Evolutionary conservation across 2,797 vertebrate genomes (phyloP), one percentile per base, ranked within the genome.

Genomic region (Varecia variegata): DNA sequence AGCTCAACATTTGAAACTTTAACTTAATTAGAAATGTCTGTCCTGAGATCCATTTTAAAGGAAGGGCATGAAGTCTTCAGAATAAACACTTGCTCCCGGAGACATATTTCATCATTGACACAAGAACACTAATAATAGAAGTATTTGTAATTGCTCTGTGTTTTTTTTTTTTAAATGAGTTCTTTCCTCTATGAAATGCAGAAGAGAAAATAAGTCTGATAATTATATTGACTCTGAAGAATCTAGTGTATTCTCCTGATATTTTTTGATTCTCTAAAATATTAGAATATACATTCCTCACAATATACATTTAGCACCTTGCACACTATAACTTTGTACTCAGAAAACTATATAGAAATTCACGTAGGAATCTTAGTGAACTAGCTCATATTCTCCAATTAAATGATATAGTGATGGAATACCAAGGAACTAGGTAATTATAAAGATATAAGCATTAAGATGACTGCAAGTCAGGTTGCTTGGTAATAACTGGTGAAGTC

Each of bases 211-310:
- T 1, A 87, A 60, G 4, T 71, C 40, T 62, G 65, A 56, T 67
- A 92, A 62, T 91, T 85, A 23, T 60, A 68, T 21, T 71, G 47
- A 87, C 13, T 47, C 52, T 76, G 25, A 96, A 92, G 8, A 80
- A 84, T 40, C 5, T 11, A 84, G 35, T 45, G 1, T 67, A 81
- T 67, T 88, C 7, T 73, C 3, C 25, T 77, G 11, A 32, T 47
- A 87, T 40, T 85, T 93, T 95, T 67, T 93, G 23, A 93, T 27
- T 92, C 8, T 92, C 58, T 43, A 76, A 45, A 90, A 88, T 87
- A 92, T 76, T 80, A 56, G 1, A 82, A 54, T 82, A 76, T 30
- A 27, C 0, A 68, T 62, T 90, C 12, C 45, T 83, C n/a, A 80
- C 11, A 92, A 45, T 50, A 56, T 4, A 32, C 3, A 54, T 74